Percentiles rank a stretch among this genome's conserved stretches.
Evolutionary conservation across 2,113 vertebrate species (phyloP).

Genomic region (Passer domesticus): DNA sequence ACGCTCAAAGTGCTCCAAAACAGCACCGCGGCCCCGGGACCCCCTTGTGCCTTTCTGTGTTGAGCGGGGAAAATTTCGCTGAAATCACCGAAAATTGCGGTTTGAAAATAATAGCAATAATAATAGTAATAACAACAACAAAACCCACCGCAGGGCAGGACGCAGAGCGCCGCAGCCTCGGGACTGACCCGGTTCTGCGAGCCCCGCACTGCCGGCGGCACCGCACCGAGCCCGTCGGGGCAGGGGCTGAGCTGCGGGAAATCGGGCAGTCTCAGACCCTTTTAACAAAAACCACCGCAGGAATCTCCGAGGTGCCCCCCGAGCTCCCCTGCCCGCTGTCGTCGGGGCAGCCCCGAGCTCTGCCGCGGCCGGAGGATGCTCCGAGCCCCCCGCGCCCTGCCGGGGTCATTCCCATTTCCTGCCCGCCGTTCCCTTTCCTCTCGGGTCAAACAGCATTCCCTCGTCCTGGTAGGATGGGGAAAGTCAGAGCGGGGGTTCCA

Average conservation of each 20-base stretch:
- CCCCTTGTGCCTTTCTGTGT: neutral
- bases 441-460: neutral
- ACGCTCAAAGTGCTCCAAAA: neutral
- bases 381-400: neutral
- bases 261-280: neutral
- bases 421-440: neutral
- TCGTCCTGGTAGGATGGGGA: neutral
- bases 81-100: neutral
- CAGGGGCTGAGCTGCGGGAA: neutral
- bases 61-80: neutral
- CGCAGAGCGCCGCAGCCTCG: neutral
- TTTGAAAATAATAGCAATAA: neutral
- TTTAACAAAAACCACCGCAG: accelerated
- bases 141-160: neutral
- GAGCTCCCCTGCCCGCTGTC: neutral
- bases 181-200: neutral
- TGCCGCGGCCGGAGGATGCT: neutral
- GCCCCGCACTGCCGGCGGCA: neutral
- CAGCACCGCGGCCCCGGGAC: neutral
- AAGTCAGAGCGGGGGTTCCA: neutral
- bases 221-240: neutral
- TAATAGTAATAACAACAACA: neutral
- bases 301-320: neutral
- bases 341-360: neutral
- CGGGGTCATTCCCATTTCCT: neutral